A percentile compares a stretch with the other conserved stretches of the same genome.
These are phyloP conservation scores for Harpagoxenus sublaevis DNA, from an alignment of 2,888 invertebrate genomes.

Conservation along the genomic window DNA sequence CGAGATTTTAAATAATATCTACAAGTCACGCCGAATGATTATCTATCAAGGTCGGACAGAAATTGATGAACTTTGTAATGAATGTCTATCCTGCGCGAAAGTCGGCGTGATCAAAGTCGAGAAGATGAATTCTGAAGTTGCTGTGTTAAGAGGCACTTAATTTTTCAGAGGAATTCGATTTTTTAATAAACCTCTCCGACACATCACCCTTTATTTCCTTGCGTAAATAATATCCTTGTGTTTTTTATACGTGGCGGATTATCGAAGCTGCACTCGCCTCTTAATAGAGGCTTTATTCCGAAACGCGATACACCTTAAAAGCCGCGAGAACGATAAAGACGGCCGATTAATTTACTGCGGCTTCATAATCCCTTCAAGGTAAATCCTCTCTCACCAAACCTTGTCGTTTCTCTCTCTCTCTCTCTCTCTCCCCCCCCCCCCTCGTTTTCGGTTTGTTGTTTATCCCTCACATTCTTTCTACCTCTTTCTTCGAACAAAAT, in stretches of 20 bases:
- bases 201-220: not conserved
- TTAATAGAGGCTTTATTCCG: conserved; percentile 65
- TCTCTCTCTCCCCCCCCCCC: not conserved
- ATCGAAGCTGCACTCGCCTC: conserved; percentile 40
- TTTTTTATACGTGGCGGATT: conserved; percentile 10
- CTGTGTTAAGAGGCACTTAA: not conserved
- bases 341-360: conserved; percentile 63
- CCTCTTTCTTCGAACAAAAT: conserved; percentile 49
- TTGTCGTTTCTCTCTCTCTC: conserved; percentile 13
- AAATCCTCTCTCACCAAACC: conserved; percentile 52
- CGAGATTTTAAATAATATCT: not conserved
- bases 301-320: conserved; percentile 67
- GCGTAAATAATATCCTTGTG: conserved; percentile 26
- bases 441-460: not conserved
- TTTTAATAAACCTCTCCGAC: not conserved
- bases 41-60: conserved; percentile 20
- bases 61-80: conserved; percentile 48
- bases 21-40: conserved; percentile 36
- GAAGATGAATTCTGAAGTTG: conserved; percentile 15
- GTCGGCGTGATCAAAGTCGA: conserved; percentile 60
- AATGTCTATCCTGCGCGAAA: not conserved
- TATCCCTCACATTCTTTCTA: not conserved
- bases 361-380: conserved; percentile 54
- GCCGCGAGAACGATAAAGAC: conserved; percentile 67
- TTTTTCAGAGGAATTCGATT: conserved; percentile 4